Base-by-base conservation (phyloP, 2,888 invertebrate species). In the Synergus umbraculus region DNA sequence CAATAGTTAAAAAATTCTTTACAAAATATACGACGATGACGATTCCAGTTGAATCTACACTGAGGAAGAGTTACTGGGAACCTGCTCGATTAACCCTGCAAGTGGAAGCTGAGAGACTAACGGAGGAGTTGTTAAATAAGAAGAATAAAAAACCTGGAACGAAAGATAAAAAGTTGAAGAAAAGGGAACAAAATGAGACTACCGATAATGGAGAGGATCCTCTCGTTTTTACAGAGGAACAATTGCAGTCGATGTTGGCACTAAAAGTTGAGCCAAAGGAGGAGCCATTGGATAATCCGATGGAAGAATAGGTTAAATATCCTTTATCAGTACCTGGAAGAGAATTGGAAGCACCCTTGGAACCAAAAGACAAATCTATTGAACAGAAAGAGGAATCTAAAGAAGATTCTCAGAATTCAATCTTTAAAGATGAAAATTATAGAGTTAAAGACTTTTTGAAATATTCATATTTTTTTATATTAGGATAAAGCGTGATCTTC, bases 11-110 rank as follows among this genome's bases (percentile, higher is more conserved):
- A 9, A 60, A 60, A 22, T 60, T 60, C 8, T 60, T 60, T 4
- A 10, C 18, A 2, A 60, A n/a, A 10, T 60, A 60, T 10, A 60
- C 18, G 58, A 60, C 58, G 8, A 60, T 60, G 58, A n/a, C 1
- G 18, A 60, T 84, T 73, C 82, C 83, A n/a, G 77, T 79, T 29
- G 82, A 85, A 76, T 81, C 82, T 2, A 84, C 82, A 44, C 29
- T 83, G 2, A 66, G 83, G 58, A 86, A 84, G 78, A 81, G 79
- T 78, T 85, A 81, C 79, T 77, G 84, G 22, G 77, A 79, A 10
- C 58, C 58, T 18, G 58, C 58, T 22, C 58, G 58, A n/a, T n/a
- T 18, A 22, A 60, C 58, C 18, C 4, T 60, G 18, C 18, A 60
- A 22, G 58, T 22, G 8, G 58, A 60, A 60, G 58, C 58, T 22